Base-by-base conservation (phyloP, 2,797 vertebrate genomes). In the Kryptolebias ocellatus region DNA sequence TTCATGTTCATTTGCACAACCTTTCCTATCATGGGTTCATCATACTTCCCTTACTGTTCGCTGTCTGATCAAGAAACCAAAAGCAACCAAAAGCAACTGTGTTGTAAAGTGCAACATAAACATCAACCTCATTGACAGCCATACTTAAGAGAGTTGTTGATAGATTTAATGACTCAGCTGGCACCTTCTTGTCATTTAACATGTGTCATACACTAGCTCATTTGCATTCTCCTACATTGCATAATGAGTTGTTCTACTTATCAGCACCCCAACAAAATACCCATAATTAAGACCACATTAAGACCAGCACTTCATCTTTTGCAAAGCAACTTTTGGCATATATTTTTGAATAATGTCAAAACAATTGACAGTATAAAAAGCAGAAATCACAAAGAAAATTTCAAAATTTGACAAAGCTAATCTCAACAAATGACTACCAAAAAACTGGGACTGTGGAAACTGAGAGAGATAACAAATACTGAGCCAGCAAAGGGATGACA, bases 1-100 rank as follows among this genome's bases (percentile, higher is more conserved):
- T 89, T 87, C 78, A 89, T 83, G 54, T 85, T 80, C 68, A 89
- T 87, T 87, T 85, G 83, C 76, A 81, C 78, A 87, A 67, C 50
- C 72, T 73, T 74, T 64, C 70, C 79, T 77, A 79, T 74, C 72
- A 52, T 60, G 65, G 72, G 61, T 71, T 86, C 82, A 82, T 72
- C 67, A 60, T 68, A 69, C 46, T 74, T 60, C 64, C 16, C 45
- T 44, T 51, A 39, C 73, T 52, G 60, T 52, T 51, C 5, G 12
- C 50, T 57, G 49, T 60, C 44, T 2, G 34, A 45, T 51, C 37
- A 76, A 63, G 59, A 61, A 60, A 63, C 16, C 52, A 2, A 20
- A 58, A 52, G 39, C 44, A 63, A 64, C 24, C 51, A 2, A n/a
- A 58, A 52, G 37, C 37, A 63, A 65, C 28, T 61, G 60, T 64